Evolutionary conservation across 2,797 vertebrate genomes (phyloP).

Genomic region (Rhynchonycteris naso): DNA sequence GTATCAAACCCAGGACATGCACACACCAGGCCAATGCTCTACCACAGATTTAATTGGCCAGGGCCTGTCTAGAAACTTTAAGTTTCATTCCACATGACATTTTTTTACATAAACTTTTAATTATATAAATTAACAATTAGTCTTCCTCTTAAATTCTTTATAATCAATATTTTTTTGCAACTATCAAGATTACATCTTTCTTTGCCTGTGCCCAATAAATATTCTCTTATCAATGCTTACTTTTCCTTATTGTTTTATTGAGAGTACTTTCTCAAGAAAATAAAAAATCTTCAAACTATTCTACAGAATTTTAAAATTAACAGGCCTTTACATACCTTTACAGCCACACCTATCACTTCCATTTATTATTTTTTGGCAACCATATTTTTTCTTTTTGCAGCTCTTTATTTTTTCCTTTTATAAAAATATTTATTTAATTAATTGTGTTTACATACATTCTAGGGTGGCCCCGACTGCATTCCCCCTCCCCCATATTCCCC

Average conservation of each 20-base stretch:
- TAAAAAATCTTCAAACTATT: neutral
- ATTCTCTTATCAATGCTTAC: neutral
- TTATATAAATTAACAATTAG: neutral
- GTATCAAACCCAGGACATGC: too few relatives aligned
- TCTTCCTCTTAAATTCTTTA: neutral
- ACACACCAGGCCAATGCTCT: too few relatives aligned
- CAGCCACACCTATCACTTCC: neutral
- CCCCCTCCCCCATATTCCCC: too few relatives aligned
- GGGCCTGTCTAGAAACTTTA: too few relatives aligned
- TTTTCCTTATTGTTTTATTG: neutral
- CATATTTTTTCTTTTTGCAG: neutral
- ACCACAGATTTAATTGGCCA: too few relatives aligned
- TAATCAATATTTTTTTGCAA: neutral
- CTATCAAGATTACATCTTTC: neutral
- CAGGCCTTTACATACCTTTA: neutral
- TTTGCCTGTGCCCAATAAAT: neutral
- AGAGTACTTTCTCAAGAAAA: neutral
- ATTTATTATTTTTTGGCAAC: neutral
- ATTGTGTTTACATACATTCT: too few relatives aligned
- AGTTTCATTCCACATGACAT: neutral
- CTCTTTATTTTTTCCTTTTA: too few relatives aligned
- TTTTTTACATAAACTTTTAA: neutral
- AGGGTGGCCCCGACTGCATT: too few relatives aligned
- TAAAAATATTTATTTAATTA: too few relatives aligned
- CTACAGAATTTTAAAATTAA: neutral